Evolutionary conservation across 2,888 invertebrate species (phyloP).

Genomic region (Lacanobia wlatinum): DNA sequence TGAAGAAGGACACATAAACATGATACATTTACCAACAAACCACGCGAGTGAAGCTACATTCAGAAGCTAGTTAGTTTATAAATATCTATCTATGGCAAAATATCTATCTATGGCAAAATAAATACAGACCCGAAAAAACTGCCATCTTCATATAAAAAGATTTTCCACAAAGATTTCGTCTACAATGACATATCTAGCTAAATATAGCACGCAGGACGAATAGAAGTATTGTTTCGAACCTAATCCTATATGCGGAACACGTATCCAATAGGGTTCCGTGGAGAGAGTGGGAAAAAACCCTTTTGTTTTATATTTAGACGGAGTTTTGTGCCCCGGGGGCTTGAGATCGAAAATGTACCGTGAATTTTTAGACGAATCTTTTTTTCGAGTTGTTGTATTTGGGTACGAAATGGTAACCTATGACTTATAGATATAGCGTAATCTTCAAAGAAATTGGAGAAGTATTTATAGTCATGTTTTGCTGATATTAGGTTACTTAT

Average conservation of each 20-base stretch:
- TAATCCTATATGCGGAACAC: constrained; percentile 42
- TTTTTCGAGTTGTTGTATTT: constrained; percentile 16
- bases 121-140: background rate
- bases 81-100: background rate
- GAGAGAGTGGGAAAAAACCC: constrained; percentile 8
- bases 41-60: too few species aligned
- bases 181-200: constrained; percentile 15
- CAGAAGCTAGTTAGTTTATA: background rate
- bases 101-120: background rate
- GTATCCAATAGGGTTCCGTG: constrained; percentile 45
- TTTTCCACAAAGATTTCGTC: background rate
- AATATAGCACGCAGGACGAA: constrained; percentile 29
- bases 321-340: constrained; percentile 28
- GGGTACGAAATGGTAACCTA: background rate
- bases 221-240: constrained; percentile 54
- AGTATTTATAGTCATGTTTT: background rate
- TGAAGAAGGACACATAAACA: too few species aligned
- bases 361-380: constrained; percentile 21
- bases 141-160: constrained; percentile 22
- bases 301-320: constrained; percentile 40
- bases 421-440: background rate
- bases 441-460: background rate
- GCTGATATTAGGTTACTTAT: background rate
- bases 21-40: too few species aligned
- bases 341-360: background rate